Conservation (phyloP, 2,797 vertebrate genomes). For the Glossophaga mutica region DNA sequence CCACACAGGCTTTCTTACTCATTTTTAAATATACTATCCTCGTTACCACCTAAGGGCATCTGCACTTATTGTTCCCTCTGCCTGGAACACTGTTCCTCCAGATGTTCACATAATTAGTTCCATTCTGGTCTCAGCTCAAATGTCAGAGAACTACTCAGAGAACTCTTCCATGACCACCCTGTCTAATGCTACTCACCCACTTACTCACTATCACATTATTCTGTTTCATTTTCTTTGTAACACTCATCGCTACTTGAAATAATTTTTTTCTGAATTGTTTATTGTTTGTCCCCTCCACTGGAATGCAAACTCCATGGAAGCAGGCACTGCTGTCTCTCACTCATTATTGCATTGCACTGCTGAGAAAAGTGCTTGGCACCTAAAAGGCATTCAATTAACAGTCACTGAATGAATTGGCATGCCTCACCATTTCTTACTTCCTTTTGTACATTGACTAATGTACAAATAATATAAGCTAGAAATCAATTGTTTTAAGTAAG, state of each 20-base stretch:
- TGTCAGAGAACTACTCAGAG: background rate
- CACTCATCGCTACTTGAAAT: background rate
- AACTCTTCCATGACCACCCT: background rate
- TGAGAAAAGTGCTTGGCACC: background rate
- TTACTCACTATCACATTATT: background rate
- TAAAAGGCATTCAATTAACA: background rate
- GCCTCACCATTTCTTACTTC: background rate
- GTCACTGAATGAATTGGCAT: background rate
- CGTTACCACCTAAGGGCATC: background rate
- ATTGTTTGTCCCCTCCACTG: background rate
- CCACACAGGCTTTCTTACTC: background rate
- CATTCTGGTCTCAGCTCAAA: background rate
- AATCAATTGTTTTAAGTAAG: conserved; percentile 29
- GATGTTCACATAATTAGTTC: background rate
- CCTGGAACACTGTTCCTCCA: background rate
- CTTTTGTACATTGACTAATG: conserved; percentile 29
- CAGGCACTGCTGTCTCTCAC: background rate
- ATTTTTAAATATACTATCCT: background rate
- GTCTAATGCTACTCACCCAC: background rate
- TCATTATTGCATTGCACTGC: background rate
- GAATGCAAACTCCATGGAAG: background rate
- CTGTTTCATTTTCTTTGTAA: background rate
- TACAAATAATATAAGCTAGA: conserved; percentile 43
- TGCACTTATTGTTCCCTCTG: background rate
- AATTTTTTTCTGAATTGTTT: background rate